Evolutionary conservation across 2,113 vertebrate species (phyloP).

Genomic region (Salminus brasiliensis): DNA sequence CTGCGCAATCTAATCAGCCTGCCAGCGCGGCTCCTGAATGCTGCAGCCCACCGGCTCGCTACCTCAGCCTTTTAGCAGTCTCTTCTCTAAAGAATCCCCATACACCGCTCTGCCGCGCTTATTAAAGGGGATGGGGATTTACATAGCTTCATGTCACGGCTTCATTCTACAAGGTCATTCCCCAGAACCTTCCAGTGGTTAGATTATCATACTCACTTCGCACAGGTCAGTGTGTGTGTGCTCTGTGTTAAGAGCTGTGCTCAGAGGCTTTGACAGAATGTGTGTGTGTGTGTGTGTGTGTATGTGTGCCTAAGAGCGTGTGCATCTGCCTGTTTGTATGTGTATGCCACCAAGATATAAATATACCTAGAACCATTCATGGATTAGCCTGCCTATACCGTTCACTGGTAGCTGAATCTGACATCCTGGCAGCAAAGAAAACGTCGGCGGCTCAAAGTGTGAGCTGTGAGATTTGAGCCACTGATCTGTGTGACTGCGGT

Average conservation of each 20-base stretch:
- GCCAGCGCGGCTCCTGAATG: background rate
- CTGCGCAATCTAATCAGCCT: constrained; percentile 32
- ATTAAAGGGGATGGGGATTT: background rate
- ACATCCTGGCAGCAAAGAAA: background rate
- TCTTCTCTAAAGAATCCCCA: background rate
- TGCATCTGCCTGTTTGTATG: background rate
- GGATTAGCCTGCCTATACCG: background rate
- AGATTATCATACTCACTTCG: background rate
- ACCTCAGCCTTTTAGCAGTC: constrained; percentile 1
- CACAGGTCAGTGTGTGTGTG: background rate
- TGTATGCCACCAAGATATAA: background rate
- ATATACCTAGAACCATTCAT: background rate
- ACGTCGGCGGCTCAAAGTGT: background rate
- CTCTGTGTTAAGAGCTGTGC: background rate
- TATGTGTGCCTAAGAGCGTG: background rate
- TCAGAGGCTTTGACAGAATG: background rate
- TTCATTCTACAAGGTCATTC: background rate
- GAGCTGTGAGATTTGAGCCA: background rate
- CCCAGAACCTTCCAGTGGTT: background rate
- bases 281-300: background rate
- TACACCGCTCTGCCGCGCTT: background rate
- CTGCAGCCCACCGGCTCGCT: background rate
- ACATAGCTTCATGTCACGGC: background rate
- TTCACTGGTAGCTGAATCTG: background rate
- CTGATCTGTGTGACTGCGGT: background rate